Base-by-base conservation (phyloP, 1,140 invertebrate species). In the Drosophila rufa region DNA sequence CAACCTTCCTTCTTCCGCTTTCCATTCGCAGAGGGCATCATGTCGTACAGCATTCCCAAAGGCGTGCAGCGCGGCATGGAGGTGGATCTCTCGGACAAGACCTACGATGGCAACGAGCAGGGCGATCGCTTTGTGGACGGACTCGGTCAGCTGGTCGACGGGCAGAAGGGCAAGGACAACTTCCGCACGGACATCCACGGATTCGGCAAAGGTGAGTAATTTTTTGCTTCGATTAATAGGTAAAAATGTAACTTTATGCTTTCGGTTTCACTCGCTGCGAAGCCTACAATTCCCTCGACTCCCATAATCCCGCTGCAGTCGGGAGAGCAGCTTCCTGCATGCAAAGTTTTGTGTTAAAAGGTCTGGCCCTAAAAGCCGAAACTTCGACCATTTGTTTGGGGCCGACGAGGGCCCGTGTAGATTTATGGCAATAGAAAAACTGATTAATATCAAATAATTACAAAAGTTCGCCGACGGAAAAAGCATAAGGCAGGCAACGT, bases 101-200 rank as follows among this genome's bases (percentile, higher is more conserved):
- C 96, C 45, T 99, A 99, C 94, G 98, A 99, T 93, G 98, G 98
- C 22, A 94, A 96, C 65, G 96, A 97, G 94, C 95, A 96, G 83
- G 95, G 95, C 6, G 95, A 94, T 50, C 94, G 94, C 77, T 94
- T 98, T 57, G 94, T 94, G 40, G 95, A 96, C n/a, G 98, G 98
- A 1, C 93, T 99, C 15, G 98, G 98, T 11, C 97, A 98, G 93
- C 94, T 99, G 58, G 96, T 96, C 11, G 98, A 99, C 92, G 98
- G 98, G n/a, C 95, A 95, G 76, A 95, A 94, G 80, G 97, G 97
- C 56, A 94, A 95, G 55, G 96, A 97, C 79, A 97, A 98, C 94
- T 98, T 97, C 93, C 95, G 96, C 79, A 93, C 95, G 27, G 96
- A 97, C 92, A 91, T 94, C 55, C 94, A 94, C 74, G 95, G 95